phyloP scores from a whole-genome alignment of 2,113 vertebrate genomes.

The Azemiops feae region DNA sequence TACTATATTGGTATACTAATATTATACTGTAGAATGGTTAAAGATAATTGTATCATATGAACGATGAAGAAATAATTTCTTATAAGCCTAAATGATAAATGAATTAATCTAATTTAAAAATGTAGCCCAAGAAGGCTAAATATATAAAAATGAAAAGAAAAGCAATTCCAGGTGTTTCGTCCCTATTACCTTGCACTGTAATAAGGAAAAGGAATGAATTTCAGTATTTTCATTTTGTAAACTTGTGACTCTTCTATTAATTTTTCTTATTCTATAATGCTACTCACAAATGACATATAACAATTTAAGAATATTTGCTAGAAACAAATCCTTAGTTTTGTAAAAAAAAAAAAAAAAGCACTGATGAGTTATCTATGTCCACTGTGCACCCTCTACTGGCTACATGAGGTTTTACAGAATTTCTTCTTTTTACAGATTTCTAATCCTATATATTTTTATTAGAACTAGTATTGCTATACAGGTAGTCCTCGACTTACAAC shows the following conservation, averaged over 20 bases:
- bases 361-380: not conserved
- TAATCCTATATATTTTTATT: not conserved
- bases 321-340: not conserved
- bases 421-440: not conserved
- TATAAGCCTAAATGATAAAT: not conserved
- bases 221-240: not conserved
- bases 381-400: constrained; percentile 14
- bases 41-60: not conserved
- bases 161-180: not conserved
- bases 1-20: not conserved
- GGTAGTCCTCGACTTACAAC: no score
- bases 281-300: not conserved
- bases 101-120: not conserved
- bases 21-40: not conserved
- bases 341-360: not conserved
- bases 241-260: not conserved
- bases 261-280: not conserved
- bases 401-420: not conserved
- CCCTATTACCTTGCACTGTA: not conserved
- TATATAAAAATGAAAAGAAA: not conserved
- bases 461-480: not conserved
- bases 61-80: not conserved
- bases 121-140: not conserved
- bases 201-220: not conserved
- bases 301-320: not conserved